phyloP scores from a whole-genome alignment of 2,888 invertebrate species.

The Patella depressa region DNA sequence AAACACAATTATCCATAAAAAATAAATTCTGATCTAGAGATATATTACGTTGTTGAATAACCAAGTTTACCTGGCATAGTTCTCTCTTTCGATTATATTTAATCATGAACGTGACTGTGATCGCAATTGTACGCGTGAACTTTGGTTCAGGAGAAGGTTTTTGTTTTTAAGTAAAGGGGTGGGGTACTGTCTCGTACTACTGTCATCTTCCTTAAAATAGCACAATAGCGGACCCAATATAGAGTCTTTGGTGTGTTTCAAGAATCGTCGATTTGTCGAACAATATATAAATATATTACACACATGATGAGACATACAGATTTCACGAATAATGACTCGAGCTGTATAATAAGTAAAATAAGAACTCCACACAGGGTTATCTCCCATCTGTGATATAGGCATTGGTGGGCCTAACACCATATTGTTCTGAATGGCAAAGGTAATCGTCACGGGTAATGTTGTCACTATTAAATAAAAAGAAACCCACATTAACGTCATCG shows the following conservation, averaged over 20 bases:
- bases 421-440: conserved; percentile 46
- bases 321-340: conserved; percentile 52
- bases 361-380: conserved; percentile 52
- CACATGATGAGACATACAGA: conserved; percentile 63
- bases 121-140: background rate
- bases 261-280: conserved; percentile 46
- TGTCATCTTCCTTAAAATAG: background rate
- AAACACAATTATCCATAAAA: too few species aligned
- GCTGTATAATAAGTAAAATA: conserved; percentile 54
- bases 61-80: too few species aligned
- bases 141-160: background rate
- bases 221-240: conserved; percentile 16
- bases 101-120: background rate
- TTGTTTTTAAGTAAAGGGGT: conserved; percentile 16
- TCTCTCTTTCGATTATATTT: background rate
- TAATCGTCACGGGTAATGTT: conserved; percentile 55
- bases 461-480: conserved; percentile 61
- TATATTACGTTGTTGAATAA: too few species aligned
- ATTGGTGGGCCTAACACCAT: conserved; percentile 43
- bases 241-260: conserved; percentile 37
- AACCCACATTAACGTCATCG: conserved; percentile 54
- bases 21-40: too few species aligned
- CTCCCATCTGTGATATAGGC: conserved; percentile 42
- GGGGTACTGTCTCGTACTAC: conserved; percentile 11
- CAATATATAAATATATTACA: conserved; percentile 57